A percentile compares a stretch with the other conserved stretches of the same genome.
phyloP scores from a whole-genome alignment of 2,888 invertebrate species.

The Dione juno region DNA sequence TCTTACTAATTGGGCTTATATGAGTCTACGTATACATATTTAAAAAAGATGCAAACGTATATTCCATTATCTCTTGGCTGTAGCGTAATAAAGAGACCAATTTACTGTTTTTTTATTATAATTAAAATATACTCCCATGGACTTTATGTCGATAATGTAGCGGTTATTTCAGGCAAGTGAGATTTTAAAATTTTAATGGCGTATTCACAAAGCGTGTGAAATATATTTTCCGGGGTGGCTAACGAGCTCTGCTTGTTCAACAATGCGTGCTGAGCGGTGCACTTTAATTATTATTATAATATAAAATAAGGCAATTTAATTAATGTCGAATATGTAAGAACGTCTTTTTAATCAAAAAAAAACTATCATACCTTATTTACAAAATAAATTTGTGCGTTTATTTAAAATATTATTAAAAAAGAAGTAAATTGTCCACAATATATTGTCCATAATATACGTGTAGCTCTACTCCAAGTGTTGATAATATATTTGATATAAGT shows the following conservation, averaged over 20 bases:
- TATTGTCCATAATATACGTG: no score
- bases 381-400: no score
- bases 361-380: neutral
- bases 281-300: slow-evolving; percentile 11
- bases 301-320: slow-evolving; percentile 11
- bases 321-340: slow-evolving; percentile 4
- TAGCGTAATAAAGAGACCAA: neutral
- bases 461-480: neutral
- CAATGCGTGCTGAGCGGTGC: slow-evolving; percentile 20
- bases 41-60: neutral
- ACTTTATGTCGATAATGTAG: slow-evolving; percentile 22
- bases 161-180: slow-evolving; percentile 23
- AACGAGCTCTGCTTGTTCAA: slow-evolving; percentile 35
- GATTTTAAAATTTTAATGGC: slow-evolving; percentile 41
- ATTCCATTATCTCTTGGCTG: neutral
- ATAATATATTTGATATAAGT: neutral
- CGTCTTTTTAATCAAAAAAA: neutral
- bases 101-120: slow-evolving; percentile 15
- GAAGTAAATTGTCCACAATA: no score
- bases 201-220: slow-evolving; percentile 37
- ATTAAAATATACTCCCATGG: slow-evolving; percentile 4
- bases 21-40: neutral
- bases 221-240: slow-evolving; percentile 35
- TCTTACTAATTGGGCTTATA: neutral
- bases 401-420: no score